Evolutionary conservation across 2,888 invertebrate genomes (phyloP), one percentile per base, ranked within the genome.

Genomic region (Mesoligia furuncula): DNA sequence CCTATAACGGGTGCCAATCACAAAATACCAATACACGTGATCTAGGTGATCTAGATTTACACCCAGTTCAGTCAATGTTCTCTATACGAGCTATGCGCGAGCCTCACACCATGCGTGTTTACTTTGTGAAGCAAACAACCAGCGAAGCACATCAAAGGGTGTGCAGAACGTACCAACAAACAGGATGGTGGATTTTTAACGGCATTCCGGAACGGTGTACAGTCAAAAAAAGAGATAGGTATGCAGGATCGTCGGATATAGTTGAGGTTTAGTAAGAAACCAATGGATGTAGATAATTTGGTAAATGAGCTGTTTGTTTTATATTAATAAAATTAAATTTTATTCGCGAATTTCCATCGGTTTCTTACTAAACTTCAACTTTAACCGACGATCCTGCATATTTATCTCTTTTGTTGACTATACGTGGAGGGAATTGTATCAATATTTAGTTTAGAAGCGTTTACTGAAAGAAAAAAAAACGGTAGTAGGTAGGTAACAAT

Each of bases 61-160:
- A 8, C 59, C 27, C n/a, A 48, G 36, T 31, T 39, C n/a, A 83
- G 59, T 45, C 17, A 62, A 62, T 54, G 36, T 54, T 66, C 62
- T 61, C 13, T 45, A 24, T 39, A 42, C 7, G 3, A 17, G 15
- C 57, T 42, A 31, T 80, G 67, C 36, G 62, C 62, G 48, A 5
- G 15, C 24, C 64, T 57, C 39, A 31, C 59, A 11, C n/a, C 17
- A 24, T 59, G 73, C 57, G 62, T 61, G 83, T 73, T 77, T 66
- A 51, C 66, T 73, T 42, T 77, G 51, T 54, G 42, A n/a, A 54
- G 39, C 64, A 75, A 72, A 82, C 45, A 83, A 13, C 31, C 24
- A 15, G 11, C n/a, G 62, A 36, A 64, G 36, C 45, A 20, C 36
- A 51, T 82, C 83, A 83, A 77, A 83, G 67, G 45, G 2, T 48